Evolutionary conservation across 2,888 invertebrate genomes (phyloP).

Genomic region (Calameuta idolon): DNA sequence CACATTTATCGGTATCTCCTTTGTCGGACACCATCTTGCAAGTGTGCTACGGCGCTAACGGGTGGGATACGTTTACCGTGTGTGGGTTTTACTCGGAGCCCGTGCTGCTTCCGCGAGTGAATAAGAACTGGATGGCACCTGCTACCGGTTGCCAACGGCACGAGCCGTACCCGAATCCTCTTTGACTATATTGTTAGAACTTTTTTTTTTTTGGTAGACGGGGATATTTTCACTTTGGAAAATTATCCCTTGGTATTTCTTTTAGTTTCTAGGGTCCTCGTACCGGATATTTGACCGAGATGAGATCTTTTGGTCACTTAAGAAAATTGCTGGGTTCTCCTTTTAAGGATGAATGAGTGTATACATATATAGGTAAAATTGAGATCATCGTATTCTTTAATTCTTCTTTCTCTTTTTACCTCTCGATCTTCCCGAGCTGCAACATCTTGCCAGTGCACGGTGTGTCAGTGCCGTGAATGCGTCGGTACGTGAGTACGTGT

Average conservation of each 20-base stretch:
- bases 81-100: background rate
- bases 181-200: background rate
- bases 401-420: slow-evolving; percentile 9
- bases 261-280: background rate
- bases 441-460: background rate
- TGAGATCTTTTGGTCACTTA: background rate
- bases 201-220: background rate
- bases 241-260: background rate
- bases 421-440: background rate
- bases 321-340: background rate
- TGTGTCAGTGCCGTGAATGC: slow-evolving; percentile 9
- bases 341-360: background rate
- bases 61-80: background rate
- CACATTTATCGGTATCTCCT: background rate
- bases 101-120: background rate
- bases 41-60: slow-evolving; percentile 30
- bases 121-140: slow-evolving; percentile 20
- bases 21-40: slow-evolving; percentile 57
- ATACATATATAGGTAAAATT: background rate
- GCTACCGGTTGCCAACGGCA: slow-evolving; percentile 23
- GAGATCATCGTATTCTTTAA: slow-evolving; percentile 11
- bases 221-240: background rate
- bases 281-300: background rate
- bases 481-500: slow-evolving; percentile 37
- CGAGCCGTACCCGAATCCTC: slow-evolving; percentile 12